phyloP scores from a whole-genome alignment of 2,113 vertebrate species.

The Vimba vimba region DNA sequence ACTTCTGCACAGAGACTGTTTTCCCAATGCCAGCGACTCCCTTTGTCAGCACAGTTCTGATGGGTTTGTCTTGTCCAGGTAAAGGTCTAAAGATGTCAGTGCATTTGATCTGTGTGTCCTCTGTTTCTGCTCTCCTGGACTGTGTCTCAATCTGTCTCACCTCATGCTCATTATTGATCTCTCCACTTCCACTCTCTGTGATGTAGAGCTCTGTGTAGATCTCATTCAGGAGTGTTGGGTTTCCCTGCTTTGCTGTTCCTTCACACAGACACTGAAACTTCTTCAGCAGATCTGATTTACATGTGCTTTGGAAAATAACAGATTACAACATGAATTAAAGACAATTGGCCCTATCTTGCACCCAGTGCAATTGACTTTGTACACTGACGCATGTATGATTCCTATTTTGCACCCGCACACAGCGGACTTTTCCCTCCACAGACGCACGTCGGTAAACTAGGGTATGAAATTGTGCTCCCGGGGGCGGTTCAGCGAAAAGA shows the following conservation, averaged over 20 bases:
- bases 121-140: background rate
- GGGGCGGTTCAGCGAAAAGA: too few species aligned
- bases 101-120: background rate
- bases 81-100: background rate
- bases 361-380: too few species aligned
- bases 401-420: too few species aligned
- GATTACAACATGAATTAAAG: too few species aligned
- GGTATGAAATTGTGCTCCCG: too few species aligned
- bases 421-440: too few species aligned
- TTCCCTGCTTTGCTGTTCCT: background rate
- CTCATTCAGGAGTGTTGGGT: constrained; percentile 29
- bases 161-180: constrained; percentile 24
- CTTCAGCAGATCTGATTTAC: background rate
- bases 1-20: constrained; percentile 14
- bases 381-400: too few species aligned
- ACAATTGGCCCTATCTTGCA: too few species aligned
- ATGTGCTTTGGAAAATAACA: background rate
- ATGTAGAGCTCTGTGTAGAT: constrained; percentile 54
- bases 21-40: constrained; percentile 13
- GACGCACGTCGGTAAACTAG: too few species aligned
- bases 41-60: constrained; percentile 3
- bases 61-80: constrained; percentile 2
- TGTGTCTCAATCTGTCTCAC: background rate
- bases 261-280: background rate
- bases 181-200: constrained; percentile 24